Base-by-base conservation (phyloP, 1,140 invertebrate species). In the Drosophila tropicalis region DNA sequence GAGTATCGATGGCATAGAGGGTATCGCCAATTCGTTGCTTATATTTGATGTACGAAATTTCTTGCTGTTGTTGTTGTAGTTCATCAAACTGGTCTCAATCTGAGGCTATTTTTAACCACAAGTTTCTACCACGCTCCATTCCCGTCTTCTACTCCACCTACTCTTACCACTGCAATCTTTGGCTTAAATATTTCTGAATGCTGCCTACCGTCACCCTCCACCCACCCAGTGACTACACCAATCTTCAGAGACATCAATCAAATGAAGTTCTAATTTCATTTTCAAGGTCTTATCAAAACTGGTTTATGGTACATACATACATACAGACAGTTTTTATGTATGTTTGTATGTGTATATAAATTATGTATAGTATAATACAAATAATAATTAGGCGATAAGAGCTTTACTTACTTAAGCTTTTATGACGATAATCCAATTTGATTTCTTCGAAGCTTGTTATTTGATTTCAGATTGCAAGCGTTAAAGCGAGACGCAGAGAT, bases 171-270 rank as follows among this genome's bases (percentile, higher is more conserved):
- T 51, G 44, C 44, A 51, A 51, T 51, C 17, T 19, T 19, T n/a
- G 17, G 9, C 7, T 19, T 51, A 51, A 36, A 36, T 3, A 36
- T 12, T 10, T 36, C 9, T 36, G 34, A 10, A 9, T 36, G 34
- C 34, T 36, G 34, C 39, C 61, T 9, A 72, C 44, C 25, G 22
- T 6, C 25, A 40, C 32, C 7, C 22, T 29, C 41, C 40, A 44
- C 44, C 44, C 44, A 7, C n/a, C 41, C n/a, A 44, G 17, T 19
- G 9, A 3, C n/a, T 10, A 25, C 22, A 12, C 19, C 17, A 71
- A 71, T 40, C 72, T 75, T 76, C 76, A 41, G 41, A 75, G 41
- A 70, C 73, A 76, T 76, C 72, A 76, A 76, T 76, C 73, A 76
- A 70, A 60, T 67, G 66, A 69, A 47, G 66, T 76, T 76, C 73